Percentiles rank a stretch among this genome's conserved stretches.
Evolutionary conservation across 2,113 vertebrate species (phyloP).

Genomic region (Misgurnus anguillicaudatus): DNA sequence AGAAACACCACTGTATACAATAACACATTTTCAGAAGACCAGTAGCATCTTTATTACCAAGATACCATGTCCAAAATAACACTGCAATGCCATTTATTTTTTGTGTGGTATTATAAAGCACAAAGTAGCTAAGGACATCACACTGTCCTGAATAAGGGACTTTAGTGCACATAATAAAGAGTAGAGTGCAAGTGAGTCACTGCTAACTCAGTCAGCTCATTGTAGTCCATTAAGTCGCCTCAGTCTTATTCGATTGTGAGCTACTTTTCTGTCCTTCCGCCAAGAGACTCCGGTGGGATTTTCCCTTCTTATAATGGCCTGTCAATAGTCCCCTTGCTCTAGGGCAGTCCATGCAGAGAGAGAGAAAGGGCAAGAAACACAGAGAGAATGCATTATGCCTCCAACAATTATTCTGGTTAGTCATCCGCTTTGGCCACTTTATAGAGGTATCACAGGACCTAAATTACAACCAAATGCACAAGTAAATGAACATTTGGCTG

Average conservation of each 20-base stretch:
- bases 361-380: constrained; percentile 5
- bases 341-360: not conserved
- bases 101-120: not conserved
- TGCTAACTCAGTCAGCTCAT: constrained; percentile 26
- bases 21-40: too few relatives aligned
- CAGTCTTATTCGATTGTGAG: constrained; percentile 49
- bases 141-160: constrained; percentile 16
- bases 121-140: constrained; percentile 25
- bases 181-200: not conserved
- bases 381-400: constrained; percentile 27
- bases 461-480: constrained; percentile 29
- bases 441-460: constrained; percentile 27
- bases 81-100: not conserved
- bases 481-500: constrained; percentile 16
- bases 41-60: too few relatives aligned
- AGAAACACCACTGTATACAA: too few relatives aligned
- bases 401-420: constrained; percentile 36
- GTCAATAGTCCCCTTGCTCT: constrained; percentile 27
- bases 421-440: constrained; percentile 45
- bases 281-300: constrained; percentile 36
- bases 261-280: constrained; percentile 24
- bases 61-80: not conserved
- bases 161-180: constrained; percentile 37
- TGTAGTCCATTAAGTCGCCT: constrained; percentile 42
- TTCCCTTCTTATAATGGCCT: constrained; percentile 26